Base-by-base conservation (phyloP, 2,888 invertebrate species). In the Meandrusa payeni region DNA sequence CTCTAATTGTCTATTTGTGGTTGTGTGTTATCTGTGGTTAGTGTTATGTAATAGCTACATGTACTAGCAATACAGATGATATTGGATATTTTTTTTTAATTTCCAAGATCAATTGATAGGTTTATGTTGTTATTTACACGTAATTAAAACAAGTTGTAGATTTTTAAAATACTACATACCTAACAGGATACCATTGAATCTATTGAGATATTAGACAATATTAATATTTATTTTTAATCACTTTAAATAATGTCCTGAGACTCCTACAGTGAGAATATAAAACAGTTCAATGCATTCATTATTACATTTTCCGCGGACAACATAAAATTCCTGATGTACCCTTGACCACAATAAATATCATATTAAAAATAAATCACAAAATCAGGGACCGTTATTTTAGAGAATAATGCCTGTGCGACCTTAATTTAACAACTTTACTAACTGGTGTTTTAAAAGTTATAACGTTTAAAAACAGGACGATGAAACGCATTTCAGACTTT, bases 1-100 rank as follows among this genome's bases (percentile, higher is more conserved):
- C 29, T 6, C 5, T 20, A 9, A 11, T 17, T 10, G 31, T 22
- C 19, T 23, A 27, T 15, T 39, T 39, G 27, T 44, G 22, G n/a
- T 20, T 39, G 44, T 44, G 44, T 15, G 7, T 31, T 20, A 50
- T 46, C 31, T 47, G 54, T 49, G 51, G 38, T 34, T 15, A 9
- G 40, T 40, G 40, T 39, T 39, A 23, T 20, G 22, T 39, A 31
- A 27, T 22, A 32, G n/a, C 5, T 27, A 13, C 9, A 13, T 9
- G n/a, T 2, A 2, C 13, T 2, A 13, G 2, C 13, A 7, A 2
- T n/a, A 13, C 13, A n/a, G 9, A 24, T 7, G n/a, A 6, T 5
- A n/a, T 15, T 28, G 28, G 12, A 10, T 2, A 2, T 27, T 15
- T 13, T 28, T 5, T 15, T 28, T 28, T 13, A 28, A 13, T 24